Evolutionary conservation across 2,888 invertebrate species (phyloP).

Genomic region (Himalopsyche japonica): DNA sequence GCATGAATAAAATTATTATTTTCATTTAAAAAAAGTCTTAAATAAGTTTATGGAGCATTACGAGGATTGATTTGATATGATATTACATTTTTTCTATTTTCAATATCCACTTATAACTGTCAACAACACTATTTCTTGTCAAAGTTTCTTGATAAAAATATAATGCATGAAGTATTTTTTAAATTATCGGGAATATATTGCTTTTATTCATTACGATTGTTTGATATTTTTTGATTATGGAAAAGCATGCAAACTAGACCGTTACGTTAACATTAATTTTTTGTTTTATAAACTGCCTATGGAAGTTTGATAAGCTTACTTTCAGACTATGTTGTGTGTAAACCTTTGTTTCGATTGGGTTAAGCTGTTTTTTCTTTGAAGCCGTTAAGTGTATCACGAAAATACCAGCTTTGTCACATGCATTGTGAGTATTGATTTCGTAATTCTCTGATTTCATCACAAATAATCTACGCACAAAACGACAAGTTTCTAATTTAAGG

Average conservation of each 20-base stretch:
- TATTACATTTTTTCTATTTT: not conserved
- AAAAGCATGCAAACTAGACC: slow-evolving; percentile 37
- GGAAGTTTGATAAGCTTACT: slow-evolving; percentile 37
- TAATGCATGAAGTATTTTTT: slow-evolving; percentile 37
- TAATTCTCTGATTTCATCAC: not conserved
- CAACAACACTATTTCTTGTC: slow-evolving; percentile 5
- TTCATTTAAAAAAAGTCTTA: not conserved
- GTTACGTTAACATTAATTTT: slow-evolving; percentile 29
- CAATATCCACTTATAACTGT: slow-evolving; percentile 15
- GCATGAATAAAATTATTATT: not conserved
- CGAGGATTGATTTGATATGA: not conserved
- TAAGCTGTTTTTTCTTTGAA: slow-evolving; percentile 22
- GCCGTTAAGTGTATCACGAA: slow-evolving; percentile 7
- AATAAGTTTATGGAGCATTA: not conserved
- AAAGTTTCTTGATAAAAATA: not conserved
- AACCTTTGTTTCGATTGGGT: slow-evolving; percentile 30
- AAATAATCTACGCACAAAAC: not conserved
- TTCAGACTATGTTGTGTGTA: slow-evolving; percentile 36
- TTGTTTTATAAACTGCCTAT: slow-evolving; percentile 27
- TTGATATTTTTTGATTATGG: slow-evolving; percentile 37
- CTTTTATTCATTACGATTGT: slow-evolving; percentile 37
- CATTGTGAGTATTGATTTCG: slow-evolving; percentile 20
- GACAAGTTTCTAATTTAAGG: not conserved
- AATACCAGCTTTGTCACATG: not conserved
- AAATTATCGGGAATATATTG: slow-evolving; percentile 32